Evolutionary conservation across 2,113 vertebrate species (phyloP), one percentile per base, ranked within the genome.

Genomic region (Oncorhynchus mykiss): DNA sequence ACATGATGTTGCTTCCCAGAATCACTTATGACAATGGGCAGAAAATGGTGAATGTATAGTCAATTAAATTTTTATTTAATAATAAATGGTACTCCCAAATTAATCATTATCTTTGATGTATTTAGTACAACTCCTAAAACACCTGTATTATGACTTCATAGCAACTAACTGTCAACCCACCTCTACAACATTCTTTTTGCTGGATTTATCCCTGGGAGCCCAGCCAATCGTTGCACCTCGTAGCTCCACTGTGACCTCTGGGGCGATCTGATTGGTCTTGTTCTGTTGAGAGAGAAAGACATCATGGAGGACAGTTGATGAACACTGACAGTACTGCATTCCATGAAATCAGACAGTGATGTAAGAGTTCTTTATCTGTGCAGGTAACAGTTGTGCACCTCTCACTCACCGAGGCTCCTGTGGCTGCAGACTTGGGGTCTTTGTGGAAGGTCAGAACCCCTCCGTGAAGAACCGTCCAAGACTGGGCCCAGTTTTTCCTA

Each of bases 151-250:
- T 18, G 9, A 34, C n/a, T 48, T 12, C 2, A 9, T 2, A 71
- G 80, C 80, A 62, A 34, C 64, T 73, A 72, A 82, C 5, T 45
- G 12, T 25, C 0, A 2, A 20, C 92, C 90, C 86, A 97, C 97
- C 94, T 99, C 96, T 57, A 99, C 83, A 70, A 98, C 97, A 2
- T 98, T 95, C 83, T 98, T 99, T 87, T 96, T 99, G 93, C 97
- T 99, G 69, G 97, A 98, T 70, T 98, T 99, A 27, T 97, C 96
- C 84, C 93, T 97, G n/a, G 90, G 1, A 0, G 96, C 97, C 96
- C 95, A 93, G 80, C 85, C 25, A 7, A 98, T 89, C 6, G 85
- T 80, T 13, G 96, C 96, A 27, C 96, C 97, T 0, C 86, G 92
- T 67, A 99, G 90, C 13, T 96, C 93, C 86, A 97, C 94, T 0